Percentiles rank a stretch among this genome's conserved stretches.
phyloP scores from a whole-genome alignment of 92 coral and sea anemone genomes.

The Anthopleura xanthogrammica region DNA sequence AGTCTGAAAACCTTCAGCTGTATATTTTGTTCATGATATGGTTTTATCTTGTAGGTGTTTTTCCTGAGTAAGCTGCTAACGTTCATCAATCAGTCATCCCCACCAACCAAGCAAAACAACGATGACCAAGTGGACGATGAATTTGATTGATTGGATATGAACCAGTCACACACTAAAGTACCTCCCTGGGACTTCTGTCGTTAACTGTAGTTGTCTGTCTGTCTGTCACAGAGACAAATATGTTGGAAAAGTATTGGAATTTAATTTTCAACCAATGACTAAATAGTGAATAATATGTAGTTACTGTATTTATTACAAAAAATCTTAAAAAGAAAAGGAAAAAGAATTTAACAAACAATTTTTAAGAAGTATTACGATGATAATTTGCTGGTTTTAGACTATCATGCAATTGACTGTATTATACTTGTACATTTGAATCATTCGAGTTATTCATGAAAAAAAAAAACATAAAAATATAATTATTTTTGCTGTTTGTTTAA shows the following conservation, averaged over 20 bases:
- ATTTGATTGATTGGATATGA: constrained; percentile 15
- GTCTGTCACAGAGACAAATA: background rate
- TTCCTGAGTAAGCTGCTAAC: constrained; percentile 45
- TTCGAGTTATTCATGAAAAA: too few relatives aligned
- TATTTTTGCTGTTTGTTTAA: too few relatives aligned
- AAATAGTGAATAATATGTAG: background rate
- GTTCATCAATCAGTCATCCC: constrained; percentile 41
- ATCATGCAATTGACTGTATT: background rate
- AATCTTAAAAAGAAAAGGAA: background rate
- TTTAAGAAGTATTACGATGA: background rate
- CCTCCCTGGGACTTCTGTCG: background rate
- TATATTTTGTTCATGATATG: background rate
- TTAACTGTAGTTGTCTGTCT: background rate
- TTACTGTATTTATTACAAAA: background rate
- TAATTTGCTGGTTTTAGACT: background rate
- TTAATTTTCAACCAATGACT: too few relatives aligned
- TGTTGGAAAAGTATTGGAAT: background rate
- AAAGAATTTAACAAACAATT: background rate
- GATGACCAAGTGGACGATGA: constrained; percentile 30
- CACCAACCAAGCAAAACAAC: constrained; percentile 45
- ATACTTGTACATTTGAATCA: background rate
- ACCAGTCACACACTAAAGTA: background rate
- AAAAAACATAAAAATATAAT: too few relatives aligned
- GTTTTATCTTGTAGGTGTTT: constrained; percentile 28
- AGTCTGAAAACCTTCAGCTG: too few relatives aligned